phyloP scores from a whole-genome alignment of 2,797 vertebrate genomes.

The Cynopterus sphinx region DNA sequence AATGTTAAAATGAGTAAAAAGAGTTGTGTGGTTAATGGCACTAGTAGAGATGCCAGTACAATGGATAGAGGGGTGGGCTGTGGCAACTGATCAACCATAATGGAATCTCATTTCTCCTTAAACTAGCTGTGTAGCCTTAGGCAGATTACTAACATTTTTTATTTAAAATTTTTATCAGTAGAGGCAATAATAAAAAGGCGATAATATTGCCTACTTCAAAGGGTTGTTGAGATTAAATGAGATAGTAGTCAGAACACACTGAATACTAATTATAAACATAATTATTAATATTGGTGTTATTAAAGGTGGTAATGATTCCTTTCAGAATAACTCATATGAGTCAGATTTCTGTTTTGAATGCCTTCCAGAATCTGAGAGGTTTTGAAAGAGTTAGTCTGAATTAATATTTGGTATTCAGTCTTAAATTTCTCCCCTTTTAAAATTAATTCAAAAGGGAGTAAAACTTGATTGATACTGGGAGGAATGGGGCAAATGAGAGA shows the following conservation, averaged over 20 bases:
- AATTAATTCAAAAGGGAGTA: neutral
- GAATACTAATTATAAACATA: neutral
- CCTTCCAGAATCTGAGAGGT: neutral
- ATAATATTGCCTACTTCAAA: neutral
- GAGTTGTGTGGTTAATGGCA: constrained; percentile 7
- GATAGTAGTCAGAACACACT: neutral
- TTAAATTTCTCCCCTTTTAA: neutral
- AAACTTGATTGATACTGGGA: neutral
- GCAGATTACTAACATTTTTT: neutral
- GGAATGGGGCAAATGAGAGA: neutral
- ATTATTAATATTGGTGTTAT: neutral
- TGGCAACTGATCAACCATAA: neutral
- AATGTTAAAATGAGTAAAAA: constrained; percentile 53
- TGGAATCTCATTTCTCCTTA: neutral
- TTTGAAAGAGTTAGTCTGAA: constrained; percentile 15
- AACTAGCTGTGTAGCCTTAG: neutral
- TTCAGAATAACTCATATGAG: neutral
- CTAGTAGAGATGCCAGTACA: neutral
- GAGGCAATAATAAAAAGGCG: neutral
- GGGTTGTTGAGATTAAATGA: neutral
- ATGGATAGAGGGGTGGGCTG: neutral
- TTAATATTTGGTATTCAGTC: neutral
- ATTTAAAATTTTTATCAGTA: neutral
- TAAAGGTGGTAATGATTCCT: neutral
- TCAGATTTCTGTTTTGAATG: neutral